Evolutionary conservation across 35 echinoderm and acorn worm species (phyloP), one percentile per base, ranked within the genome.

Genomic region (Patiria miniata): DNA sequence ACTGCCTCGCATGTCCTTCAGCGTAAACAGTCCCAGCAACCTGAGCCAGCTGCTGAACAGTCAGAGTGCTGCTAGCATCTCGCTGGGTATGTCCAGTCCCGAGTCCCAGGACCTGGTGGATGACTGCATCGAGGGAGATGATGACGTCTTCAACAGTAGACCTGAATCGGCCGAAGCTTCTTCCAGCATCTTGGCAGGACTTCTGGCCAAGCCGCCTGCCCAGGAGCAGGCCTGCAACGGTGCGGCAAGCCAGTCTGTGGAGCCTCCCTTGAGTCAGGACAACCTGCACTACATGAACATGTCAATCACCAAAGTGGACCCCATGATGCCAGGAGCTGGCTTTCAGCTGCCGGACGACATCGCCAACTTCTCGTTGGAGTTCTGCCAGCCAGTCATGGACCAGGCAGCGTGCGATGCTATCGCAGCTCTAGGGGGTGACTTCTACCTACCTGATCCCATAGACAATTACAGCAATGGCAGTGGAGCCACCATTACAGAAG

Each of bases 331-430:
- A 19, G 61, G 54, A 29, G 69, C 30, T 16, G 21, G 38, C 33
- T 52, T 68, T 23, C 86, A 85, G 14, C 51, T 99, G 77, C 96
- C 96, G 36, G 86, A 94, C 83, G 93, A 91, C 39, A 56, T 99
- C 8, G 92, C 96, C 61, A 87, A 95, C 34, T 99, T 99, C 87
- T 92, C 93, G 1, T 50, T 94, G 36, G 96, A 99, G 73, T 99
- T 89, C 82, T 90, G 79, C 81, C 83, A 87, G 28, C 87, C 87
- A 22, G 65, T 95, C 30, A 85, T 95, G 44, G 93, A 95, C 55
- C 89, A 95, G 85, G 79, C 57, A n/a, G 85, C 93, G 32, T 52
- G 80, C 19, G 86, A 87, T 81, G 86, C 86, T 40, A 81, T 88
- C n/a, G 38, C 79, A 54, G 39, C 57, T 5, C 40, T 87, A 34